A percentile compares a stretch with the other conserved stretches of the same genome.
These are phyloP conservation scores for Atrichornis clamosus DNA, from an alignment of 2,113 vertebrate species.

Conservation along the genomic window DNA sequence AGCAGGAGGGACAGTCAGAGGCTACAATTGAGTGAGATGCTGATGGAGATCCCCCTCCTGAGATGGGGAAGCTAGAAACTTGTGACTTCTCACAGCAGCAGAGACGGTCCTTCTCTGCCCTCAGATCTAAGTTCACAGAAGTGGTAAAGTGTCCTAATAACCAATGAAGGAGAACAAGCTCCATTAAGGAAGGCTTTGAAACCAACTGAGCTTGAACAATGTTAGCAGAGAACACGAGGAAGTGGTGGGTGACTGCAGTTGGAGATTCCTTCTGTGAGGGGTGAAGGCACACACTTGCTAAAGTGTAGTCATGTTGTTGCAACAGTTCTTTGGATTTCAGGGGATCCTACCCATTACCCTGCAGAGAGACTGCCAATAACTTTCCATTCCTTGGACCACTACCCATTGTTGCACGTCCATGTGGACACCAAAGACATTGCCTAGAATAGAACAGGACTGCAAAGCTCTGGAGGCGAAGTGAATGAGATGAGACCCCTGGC, in stretches of 20 bases:
- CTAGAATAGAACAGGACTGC: neutral
- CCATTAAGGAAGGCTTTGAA: neutral
- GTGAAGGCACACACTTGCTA: neutral
- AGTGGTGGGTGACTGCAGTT: neutral
- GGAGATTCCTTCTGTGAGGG: neutral
- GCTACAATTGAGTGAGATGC: neutral
- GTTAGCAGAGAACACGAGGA: neutral
- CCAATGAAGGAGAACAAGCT: neutral
- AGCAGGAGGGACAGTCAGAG: neutral
- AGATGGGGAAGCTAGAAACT: neutral
- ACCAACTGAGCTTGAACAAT: neutral
- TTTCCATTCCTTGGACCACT: neutral
- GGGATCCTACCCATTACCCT: neutral
- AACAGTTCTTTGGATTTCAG: neutral
- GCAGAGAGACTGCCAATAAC: neutral
- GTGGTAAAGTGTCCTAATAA: neutral
- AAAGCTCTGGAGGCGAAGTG: neutral
- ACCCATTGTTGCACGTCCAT: neutral
- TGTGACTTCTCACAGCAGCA: neutral
- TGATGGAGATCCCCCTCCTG: neutral
- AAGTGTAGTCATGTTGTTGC: neutral
- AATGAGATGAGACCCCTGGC: neutral
- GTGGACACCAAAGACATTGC: neutral
- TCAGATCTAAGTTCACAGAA: neutral
- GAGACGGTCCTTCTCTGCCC: neutral